A percentile compares a stretch with the other conserved stretches of the same genome.
Evolutionary conservation across 2,888 invertebrate genomes (phyloP).

Genomic region (Nipponacmea schrenckii): DNA sequence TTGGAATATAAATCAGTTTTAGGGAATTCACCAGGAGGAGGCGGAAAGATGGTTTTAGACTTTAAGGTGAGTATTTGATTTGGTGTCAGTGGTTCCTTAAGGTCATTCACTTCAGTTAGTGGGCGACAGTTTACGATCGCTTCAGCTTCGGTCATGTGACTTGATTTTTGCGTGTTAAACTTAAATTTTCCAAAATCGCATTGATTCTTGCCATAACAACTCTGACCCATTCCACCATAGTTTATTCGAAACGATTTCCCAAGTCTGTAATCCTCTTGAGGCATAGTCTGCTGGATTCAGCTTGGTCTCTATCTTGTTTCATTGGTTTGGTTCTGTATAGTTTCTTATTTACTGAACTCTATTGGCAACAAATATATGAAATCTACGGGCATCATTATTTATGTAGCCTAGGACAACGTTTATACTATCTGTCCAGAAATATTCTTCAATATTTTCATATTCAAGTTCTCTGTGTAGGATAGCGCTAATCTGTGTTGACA

Average conservation of each 20-base stretch:
- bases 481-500: conserved; percentile 15
- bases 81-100: conserved; percentile 26
- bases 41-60: conserved; percentile 11
- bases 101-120: conserved; percentile 20
- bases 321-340: conserved; percentile 19
- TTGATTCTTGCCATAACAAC: neutral
- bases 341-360: conserved; percentile 27
- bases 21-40: conserved; percentile 30
- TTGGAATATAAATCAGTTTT: conserved; percentile 29
- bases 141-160: conserved; percentile 37
- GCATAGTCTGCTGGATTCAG: conserved; percentile 32
- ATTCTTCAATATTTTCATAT: conserved; percentile 11
- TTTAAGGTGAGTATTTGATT: conserved; percentile 27
- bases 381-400: conserved; percentile 22
- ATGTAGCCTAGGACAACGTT: conserved; percentile 33
- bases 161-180: too few species aligned
- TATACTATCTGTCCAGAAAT: conserved; percentile 34
- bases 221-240: neutral
- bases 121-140: conserved; percentile 32
- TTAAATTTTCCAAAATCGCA: too few species aligned
- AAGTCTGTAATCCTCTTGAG: conserved; percentile 22
- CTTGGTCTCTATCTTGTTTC: conserved; percentile 28
- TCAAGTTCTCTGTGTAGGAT: conserved; percentile 19
- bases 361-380: conserved; percentile 24
- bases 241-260: neutral